Conservation (phyloP, 2,888 invertebrate genomes). For the Phalera bucephala region DNA sequence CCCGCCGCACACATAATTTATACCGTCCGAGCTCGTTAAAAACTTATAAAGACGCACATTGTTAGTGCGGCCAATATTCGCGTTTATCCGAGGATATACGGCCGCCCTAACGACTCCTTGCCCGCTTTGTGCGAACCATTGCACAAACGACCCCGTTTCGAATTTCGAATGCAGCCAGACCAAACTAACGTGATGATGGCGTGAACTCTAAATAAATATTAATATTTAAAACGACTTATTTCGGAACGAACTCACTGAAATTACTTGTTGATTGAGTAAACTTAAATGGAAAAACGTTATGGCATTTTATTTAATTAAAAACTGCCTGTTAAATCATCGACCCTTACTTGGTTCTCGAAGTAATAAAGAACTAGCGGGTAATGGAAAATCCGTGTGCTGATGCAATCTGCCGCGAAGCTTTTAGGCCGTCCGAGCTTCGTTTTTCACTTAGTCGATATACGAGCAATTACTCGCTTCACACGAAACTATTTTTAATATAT, state of each 20-base stretch:
- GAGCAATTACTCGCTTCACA: constrained; percentile 57
- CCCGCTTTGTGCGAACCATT: constrained; percentile 46
- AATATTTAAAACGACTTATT: background rate
- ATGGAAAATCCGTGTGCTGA: constrained; percentile 79
- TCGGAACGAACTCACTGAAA: background rate
- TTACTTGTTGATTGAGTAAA: constrained; percentile 5
- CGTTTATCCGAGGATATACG: constrained; percentile 71
- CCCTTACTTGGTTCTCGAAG: constrained; percentile 36
- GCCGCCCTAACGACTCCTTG: constrained; percentile 69
- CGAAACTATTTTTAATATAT: constrained; percentile 30
- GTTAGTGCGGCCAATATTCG: constrained; percentile 81
- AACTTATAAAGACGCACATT: constrained; percentile 84
- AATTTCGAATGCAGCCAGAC: constrained; percentile 26
- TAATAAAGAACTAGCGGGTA: constrained; percentile 59
- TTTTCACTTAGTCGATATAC: constrained; percentile 68
- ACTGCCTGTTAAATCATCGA: constrained; percentile 31
- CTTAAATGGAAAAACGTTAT: constrained; percentile 10
- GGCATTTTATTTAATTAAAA: constrained; percentile 32
- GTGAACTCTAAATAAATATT: no score
- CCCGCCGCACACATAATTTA: constrained; percentile 80
- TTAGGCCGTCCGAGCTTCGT: constrained; percentile 66
- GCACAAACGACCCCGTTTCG: constrained; percentile 53
- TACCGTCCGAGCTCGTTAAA: constrained; percentile 82
- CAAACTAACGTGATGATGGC: constrained; percentile 30
- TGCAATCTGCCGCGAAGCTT: constrained; percentile 74